A percentile compares a stretch with the other conserved stretches of the same genome.
phyloP scores from a whole-genome alignment of 35 echinoderm and acorn worm genomes.

The Patiria miniata region DNA sequence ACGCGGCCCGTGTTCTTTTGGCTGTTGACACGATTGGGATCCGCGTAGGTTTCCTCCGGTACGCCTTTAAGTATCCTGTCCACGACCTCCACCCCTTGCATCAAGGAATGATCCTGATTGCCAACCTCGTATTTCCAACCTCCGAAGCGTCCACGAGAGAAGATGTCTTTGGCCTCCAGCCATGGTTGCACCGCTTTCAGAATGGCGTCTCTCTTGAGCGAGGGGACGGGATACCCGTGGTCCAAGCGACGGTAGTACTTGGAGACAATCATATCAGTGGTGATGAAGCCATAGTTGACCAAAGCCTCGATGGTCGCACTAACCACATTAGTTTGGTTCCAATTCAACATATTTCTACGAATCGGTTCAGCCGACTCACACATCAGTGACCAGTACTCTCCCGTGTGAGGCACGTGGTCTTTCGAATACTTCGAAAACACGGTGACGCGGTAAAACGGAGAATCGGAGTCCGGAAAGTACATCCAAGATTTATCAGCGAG shows the following conservation, averaged over 20 bases:
- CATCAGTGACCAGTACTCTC: slow-evolving; percentile 45
- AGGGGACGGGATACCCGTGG: slow-evolving; percentile 50
- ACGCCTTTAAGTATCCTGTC: slow-evolving; percentile 27
- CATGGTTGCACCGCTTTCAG: slow-evolving; percentile 43
- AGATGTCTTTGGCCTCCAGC: slow-evolving; percentile 37
- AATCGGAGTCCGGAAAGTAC: slow-evolving; percentile 56
- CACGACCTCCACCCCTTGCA: slow-evolving; percentile 53
- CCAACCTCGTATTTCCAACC: slow-evolving; percentile 52
- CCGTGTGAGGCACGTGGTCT: slow-evolving; percentile 37
- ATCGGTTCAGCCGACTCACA: slow-evolving; percentile 49
- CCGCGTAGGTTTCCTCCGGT: slow-evolving; percentile 43
- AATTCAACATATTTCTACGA: background rate
- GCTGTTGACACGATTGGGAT: slow-evolving; percentile 39
- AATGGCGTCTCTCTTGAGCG: slow-evolving; percentile 1
- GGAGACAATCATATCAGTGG: slow-evolving; percentile 25
- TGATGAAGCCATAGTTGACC: slow-evolving; percentile 36
- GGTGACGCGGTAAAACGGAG: slow-evolving; percentile 52
- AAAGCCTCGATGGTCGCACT: background rate
- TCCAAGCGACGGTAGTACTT: slow-evolving; percentile 47
- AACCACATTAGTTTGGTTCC: background rate
- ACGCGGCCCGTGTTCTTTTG: slow-evolving; percentile 4
- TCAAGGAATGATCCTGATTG: slow-evolving; percentile 59
- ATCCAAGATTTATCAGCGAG: slow-evolving; percentile 49
- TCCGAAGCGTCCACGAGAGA: slow-evolving; percentile 46
- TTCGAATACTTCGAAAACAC: slow-evolving; percentile 59